A percentile compares a stretch with the other conserved stretches of the same genome.
Evolutionary conservation across 2,888 invertebrate genomes (phyloP).

Genomic region (Cataglyphis cursor): DNA sequence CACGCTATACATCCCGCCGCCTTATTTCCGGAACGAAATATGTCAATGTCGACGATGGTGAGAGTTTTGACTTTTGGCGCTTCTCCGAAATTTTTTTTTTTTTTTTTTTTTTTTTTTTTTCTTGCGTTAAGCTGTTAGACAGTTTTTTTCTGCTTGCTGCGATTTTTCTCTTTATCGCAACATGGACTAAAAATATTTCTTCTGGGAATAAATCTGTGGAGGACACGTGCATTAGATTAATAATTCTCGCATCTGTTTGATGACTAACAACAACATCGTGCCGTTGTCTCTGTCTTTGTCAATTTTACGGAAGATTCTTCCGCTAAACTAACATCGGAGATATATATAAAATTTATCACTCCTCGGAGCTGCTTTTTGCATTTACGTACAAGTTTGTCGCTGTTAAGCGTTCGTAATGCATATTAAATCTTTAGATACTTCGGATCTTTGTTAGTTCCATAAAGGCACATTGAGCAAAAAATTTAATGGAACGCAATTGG

Average conservation of each 20-base stretch:
- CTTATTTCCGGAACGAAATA: not conserved
- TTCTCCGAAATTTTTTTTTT: conserved; percentile 9
- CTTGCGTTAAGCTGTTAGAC: not conserved
- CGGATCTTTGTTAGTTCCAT: conserved; percentile 14
- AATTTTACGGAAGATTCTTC: conserved; percentile 15
- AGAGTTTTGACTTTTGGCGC: conserved; percentile 5
- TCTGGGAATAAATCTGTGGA: not conserved
- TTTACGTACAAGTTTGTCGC: conserved; percentile 11
- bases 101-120: not conserved
- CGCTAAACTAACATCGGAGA: conserved; percentile 19
- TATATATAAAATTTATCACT: conserved; percentile 38
- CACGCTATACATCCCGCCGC: not conserved
- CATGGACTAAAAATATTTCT: conserved; percentile 14
- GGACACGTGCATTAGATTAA: conserved; percentile 39
- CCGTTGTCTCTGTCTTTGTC: conserved; percentile 29
- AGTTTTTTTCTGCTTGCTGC: conserved; percentile 12
- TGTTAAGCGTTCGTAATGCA: conserved; percentile 27
- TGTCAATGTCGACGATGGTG: not conserved
- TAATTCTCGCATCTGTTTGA: conserved; percentile 20
- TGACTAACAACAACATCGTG: conserved; percentile 32
- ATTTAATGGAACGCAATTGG: conserved; percentile 28
- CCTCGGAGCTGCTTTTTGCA: conserved; percentile 35
- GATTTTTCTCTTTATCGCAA: conserved; percentile 2
- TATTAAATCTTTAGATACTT: conserved; percentile 45
- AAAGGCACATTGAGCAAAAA: conserved; percentile 28